Percentiles rank a stretch among this genome's conserved stretches.
Evolutionary conservation across 2,888 invertebrate genomes (phyloP).

Genomic region (Euphydryas editha): DNA sequence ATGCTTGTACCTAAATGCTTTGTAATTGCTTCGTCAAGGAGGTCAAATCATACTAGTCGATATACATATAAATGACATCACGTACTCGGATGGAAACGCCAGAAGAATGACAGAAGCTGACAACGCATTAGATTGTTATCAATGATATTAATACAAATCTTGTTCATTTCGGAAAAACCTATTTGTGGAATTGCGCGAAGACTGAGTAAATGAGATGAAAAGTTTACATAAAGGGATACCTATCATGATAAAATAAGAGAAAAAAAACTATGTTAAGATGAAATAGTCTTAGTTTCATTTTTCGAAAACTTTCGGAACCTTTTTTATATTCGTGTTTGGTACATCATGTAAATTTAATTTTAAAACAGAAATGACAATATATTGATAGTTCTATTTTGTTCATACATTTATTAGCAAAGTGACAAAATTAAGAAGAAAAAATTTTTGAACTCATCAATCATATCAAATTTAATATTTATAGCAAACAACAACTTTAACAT

Average conservation of each 20-base stretch:
- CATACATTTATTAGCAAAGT: not conserved
- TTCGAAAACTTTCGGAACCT: too few species aligned
- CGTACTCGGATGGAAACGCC: not conserved
- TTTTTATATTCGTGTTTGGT: too few species aligned
- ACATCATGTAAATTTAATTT: too few species aligned
- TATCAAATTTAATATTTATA: constrained; percentile 7
- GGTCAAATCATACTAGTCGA: not conserved
- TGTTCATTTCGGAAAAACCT: not conserved
- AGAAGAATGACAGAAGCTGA: not conserved
- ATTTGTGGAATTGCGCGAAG: not conserved
- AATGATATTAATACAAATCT: not conserved
- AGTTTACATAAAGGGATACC: too few species aligned
- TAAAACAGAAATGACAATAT: too few species aligned
- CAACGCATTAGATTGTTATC: not conserved
- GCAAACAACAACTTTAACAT: constrained; percentile 14
- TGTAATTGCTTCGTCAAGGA: not conserved
- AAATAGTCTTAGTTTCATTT: too few species aligned
- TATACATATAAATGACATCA: not conserved
- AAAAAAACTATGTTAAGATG: too few species aligned
- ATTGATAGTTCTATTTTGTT: not conserved
- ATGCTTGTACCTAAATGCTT: too few species aligned
- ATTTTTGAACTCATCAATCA: too few species aligned
- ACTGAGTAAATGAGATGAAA: not conserved
- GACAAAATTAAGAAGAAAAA: too few species aligned
- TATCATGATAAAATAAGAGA: too few species aligned